These are phyloP conservation scores for Anthophora plumipes DNA, from an alignment of 2,888 invertebrate genomes.

Conservation along the genomic window DNA sequence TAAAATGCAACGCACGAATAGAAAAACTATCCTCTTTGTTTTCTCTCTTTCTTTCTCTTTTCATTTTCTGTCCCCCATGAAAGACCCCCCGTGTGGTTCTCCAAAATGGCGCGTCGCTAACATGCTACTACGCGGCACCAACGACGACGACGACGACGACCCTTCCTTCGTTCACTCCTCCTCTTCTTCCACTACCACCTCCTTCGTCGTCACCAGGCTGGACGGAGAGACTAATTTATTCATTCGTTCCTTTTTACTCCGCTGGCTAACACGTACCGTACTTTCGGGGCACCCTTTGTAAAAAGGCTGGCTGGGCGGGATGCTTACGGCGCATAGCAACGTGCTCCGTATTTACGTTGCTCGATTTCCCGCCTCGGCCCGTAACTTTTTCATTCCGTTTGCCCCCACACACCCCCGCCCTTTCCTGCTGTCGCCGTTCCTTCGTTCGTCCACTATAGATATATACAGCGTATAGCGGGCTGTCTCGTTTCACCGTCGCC, in stretches of 20 bases:
- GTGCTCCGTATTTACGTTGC: constrained; percentile 82
- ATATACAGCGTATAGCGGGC: constrained; percentile 11
- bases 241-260: constrained; percentile 83
- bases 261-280: constrained; percentile 78
- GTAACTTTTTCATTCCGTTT: constrained; percentile 66
- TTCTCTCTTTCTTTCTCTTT: too few relatives aligned
- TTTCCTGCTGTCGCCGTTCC: constrained; percentile 20
- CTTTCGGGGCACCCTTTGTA: constrained; percentile 82
- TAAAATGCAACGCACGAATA: constrained; percentile 64
- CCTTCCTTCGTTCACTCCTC: constrained; percentile 5
- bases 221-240: constrained; percentile 81
- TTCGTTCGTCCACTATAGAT: constrained; percentile 12
- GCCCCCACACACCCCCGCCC: constrained; percentile 44
- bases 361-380: constrained; percentile 76
- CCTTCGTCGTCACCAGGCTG: constrained; percentile 64
- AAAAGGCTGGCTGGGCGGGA: constrained; percentile 78
- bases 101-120: constrained; percentile 80
- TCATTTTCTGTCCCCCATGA: constrained; percentile 58
- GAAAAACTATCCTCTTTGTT: constrained; percentile 65
- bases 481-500: constrained; percentile 40
- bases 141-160: constrained; percentile 8
- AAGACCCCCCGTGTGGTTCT: constrained; percentile 72
- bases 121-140: constrained; percentile 23
- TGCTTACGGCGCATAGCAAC: constrained; percentile 82
- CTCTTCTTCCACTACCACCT: constrained; percentile 39